Conservation (phyloP, 1,140 invertebrate species). For the Drosophila sproati region DNA sequence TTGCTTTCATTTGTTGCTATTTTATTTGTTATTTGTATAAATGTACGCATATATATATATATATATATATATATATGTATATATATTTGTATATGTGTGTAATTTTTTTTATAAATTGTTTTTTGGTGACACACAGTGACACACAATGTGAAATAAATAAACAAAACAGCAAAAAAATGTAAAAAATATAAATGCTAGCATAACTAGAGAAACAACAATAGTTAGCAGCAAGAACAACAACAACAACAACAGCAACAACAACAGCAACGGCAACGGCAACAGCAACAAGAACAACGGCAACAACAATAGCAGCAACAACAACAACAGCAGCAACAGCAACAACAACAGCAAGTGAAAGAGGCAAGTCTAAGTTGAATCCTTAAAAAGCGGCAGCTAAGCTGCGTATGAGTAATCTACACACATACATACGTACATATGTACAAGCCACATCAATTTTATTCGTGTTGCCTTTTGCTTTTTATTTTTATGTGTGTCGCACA, state of each 20-base stretch:
- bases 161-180: constrained; percentile 22
- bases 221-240: constrained; percentile 10
- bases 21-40: background rate
- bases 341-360: constrained; percentile 25
- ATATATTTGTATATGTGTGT: background rate
- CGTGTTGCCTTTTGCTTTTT: constrained; percentile 44
- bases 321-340: background rate
- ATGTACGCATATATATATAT: background rate
- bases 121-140: constrained; percentile 70
- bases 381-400: constrained; percentile 40
- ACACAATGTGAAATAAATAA: constrained; percentile 57
- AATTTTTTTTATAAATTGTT: constrained; percentile 68
- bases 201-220: constrained; percentile 16
- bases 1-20: constrained; percentile 1
- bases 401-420: constrained; percentile 59
- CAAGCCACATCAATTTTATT: constrained; percentile 42
- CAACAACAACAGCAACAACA: constrained; percentile 16
- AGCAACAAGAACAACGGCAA: constrained; percentile 8
- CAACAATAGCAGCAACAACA: background rate
- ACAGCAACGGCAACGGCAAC: background rate
- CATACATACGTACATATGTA: background rate
- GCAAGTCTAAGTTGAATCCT: constrained; percentile 59
- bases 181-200: constrained; percentile 1
- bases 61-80: background rate
- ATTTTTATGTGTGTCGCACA: constrained; percentile 3